Base-by-base conservation (phyloP, 2,113 vertebrate genomes). In the Amia ocellicauda region DNA sequence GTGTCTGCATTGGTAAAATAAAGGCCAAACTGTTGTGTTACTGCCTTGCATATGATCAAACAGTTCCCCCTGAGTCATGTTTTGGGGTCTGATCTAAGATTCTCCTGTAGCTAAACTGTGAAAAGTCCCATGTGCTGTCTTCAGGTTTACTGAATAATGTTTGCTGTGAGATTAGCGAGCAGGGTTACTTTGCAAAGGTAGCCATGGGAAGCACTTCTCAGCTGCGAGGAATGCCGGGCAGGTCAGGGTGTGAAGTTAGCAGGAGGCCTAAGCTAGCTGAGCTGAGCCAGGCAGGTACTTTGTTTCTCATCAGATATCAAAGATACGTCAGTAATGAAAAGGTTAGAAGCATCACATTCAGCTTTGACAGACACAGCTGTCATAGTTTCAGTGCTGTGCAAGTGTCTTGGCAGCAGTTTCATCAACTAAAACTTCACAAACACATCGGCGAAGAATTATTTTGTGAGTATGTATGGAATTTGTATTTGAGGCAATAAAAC, bases 131-230 rank as follows among this genome's bases (percentile, higher is more conserved):
- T 50, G 28, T 82, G 69, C 79, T 80, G 77, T 86, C 83, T 85
- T 83, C 90, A 92, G 88, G 86, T 91, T 91, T 89, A 83, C 85
- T 92, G 78, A 89, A 85, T 81, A 88, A 85, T 86, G 83, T 88
- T 93, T 93, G 91, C 91, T 82, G 68, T 91, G 91, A 91, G 93
- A 94, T 96, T 94, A 93, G 89, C 83, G 85, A 84, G 83, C 63
- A 71, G 82, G 84, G 85, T 86, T 84, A 79, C 83, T 83, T 81
- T 78, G 85, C 26, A 57, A 84, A 93, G 83, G 93, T 93, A 93
- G 87, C 85, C 91, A 92, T 88, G 89, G 93, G 87, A 86, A 83
- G 89, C 81, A 82, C 90, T 87, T 75, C 62, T 60, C 66, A 70
- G 78, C 78, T 73, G 63, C 63, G 80, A 91, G 88, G 92, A 95